Evolutionary conservation across 2,888 invertebrate genomes (phyloP).

Genomic region (Sphinx pinastri): DNA sequence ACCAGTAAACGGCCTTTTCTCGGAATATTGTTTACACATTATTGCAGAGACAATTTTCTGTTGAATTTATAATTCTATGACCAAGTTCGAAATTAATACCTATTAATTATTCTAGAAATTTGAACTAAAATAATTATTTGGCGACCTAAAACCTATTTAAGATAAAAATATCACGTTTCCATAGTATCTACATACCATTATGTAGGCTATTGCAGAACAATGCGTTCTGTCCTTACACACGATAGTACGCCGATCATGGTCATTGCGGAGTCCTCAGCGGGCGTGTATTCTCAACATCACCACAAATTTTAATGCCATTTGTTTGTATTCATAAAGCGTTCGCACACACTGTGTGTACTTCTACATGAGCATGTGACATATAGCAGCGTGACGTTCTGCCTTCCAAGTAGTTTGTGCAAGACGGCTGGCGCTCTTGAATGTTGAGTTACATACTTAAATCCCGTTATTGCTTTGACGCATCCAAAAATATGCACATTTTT

Average conservation of each 20-base stretch:
- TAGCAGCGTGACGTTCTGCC: slow-evolving; percentile 60
- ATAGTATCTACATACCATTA: background rate
- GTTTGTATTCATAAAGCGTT: slow-evolving; percentile 74
- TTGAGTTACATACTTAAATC: slow-evolving; percentile 35
- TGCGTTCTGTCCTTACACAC: slow-evolving; percentile 33
- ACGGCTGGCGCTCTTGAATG: slow-evolving; percentile 48
- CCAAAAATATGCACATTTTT: slow-evolving; percentile 17
- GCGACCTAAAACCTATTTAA: too few relatives aligned
- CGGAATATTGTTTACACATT: too few relatives aligned
- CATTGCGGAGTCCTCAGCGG: slow-evolving; percentile 56
- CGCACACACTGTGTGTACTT: slow-evolving; percentile 59
- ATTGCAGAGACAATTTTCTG: too few relatives aligned
- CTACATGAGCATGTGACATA: slow-evolving; percentile 65
- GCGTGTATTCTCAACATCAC: slow-evolving; percentile 26
- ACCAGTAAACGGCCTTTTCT: too few relatives aligned
- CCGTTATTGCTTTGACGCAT: slow-evolving; percentile 11
- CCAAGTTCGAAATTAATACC: too few relatives aligned
- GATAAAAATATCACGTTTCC: too few relatives aligned
- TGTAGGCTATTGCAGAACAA: slow-evolving; percentile 4
- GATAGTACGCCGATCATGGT: slow-evolving; percentile 51
- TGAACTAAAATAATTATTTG: too few relatives aligned
- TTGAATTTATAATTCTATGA: too few relatives aligned
- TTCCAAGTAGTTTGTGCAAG: slow-evolving; percentile 61
- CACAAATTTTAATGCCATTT: slow-evolving; percentile 70
- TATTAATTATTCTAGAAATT: too few relatives aligned